Evolutionary conservation across 2,113 vertebrate species (phyloP).

Genomic region (Pelobates fuscus): DNA sequence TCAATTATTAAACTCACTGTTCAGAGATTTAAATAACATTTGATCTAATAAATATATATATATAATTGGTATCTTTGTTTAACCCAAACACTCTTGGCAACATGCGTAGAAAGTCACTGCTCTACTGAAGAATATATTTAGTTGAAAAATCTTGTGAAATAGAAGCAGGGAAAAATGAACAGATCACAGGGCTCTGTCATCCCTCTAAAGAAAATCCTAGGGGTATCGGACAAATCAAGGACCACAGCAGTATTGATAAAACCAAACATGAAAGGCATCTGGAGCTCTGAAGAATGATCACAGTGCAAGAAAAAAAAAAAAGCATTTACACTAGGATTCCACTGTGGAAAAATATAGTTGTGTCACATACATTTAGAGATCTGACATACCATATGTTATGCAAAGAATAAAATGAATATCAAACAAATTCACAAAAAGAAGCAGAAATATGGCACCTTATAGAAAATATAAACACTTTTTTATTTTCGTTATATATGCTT

Average conservation of each 20-base stretch:
- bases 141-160: background rate
- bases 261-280: conserved; percentile 10
- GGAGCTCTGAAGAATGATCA: conserved; percentile 17
- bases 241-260: conserved; percentile 1
- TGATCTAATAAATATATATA: background rate
- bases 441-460: too few relatives aligned
- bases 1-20: background rate
- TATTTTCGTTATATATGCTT: too few relatives aligned
- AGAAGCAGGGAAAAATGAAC: conserved; percentile 5
- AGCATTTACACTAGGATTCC: background rate
- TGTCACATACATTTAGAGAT: background rate
- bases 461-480: too few relatives aligned
- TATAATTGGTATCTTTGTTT: background rate
- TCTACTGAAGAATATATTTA: background rate
- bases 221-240: background rate
- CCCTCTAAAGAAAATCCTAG: conserved; percentile 6
- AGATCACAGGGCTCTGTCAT: conserved; percentile 21
- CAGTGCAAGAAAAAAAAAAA: background rate
- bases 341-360: background rate
- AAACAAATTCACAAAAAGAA: too few relatives aligned
- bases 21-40: background rate
- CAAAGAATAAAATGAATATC: background rate
- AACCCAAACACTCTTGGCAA: background rate
- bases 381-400: background rate
- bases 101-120: background rate